A percentile compares a stretch with the other conserved stretches of the same genome.
Conservation (phyloP, 2,797 vertebrate species). For the Cuculus canorus region DNA sequence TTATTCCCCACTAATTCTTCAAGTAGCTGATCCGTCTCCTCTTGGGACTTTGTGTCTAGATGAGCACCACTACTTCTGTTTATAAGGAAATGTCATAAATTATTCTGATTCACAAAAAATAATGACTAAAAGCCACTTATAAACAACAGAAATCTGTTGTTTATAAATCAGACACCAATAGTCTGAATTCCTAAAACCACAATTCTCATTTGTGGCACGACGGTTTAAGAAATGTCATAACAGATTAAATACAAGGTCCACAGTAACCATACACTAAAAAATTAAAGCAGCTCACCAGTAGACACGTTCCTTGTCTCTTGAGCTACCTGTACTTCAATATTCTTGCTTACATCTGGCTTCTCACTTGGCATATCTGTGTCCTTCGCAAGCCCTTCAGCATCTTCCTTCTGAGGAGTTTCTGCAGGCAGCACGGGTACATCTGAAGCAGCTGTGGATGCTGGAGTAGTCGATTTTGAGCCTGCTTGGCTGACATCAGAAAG, state of each 20-base stretch:
- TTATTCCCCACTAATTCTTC: not conserved
- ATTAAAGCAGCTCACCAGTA: slow-evolving; percentile 80
- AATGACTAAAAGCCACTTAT: not conserved
- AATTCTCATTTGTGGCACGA: not conserved
- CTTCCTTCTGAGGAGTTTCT: slow-evolving; percentile 76
- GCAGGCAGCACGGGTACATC: slow-evolving; percentile 75
- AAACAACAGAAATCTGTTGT: not conserved
- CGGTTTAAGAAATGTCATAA: not conserved
- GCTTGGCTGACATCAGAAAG: slow-evolving; percentile 80
- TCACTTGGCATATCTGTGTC: slow-evolving; percentile 76
- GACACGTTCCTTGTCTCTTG: slow-evolving; percentile 85
- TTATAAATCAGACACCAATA: too few relatives aligned
- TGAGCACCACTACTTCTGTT: not conserved
- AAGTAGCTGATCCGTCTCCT: not conserved
- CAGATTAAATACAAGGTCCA: not conserved
- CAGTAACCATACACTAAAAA: not conserved
- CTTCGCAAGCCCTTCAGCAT: slow-evolving; percentile 77
- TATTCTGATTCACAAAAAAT: not conserved
- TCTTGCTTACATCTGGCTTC: slow-evolving; percentile 84
- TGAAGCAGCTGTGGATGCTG: slow-evolving; percentile 74
- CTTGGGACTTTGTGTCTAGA: not conserved
- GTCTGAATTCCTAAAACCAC: not conserved
- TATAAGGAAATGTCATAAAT: not conserved
- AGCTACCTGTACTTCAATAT: slow-evolving; percentile 79
- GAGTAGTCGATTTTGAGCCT: slow-evolving; percentile 83